Conservation (phyloP, 2,888 invertebrate genomes). For the Shargacucullia verbasci region DNA sequence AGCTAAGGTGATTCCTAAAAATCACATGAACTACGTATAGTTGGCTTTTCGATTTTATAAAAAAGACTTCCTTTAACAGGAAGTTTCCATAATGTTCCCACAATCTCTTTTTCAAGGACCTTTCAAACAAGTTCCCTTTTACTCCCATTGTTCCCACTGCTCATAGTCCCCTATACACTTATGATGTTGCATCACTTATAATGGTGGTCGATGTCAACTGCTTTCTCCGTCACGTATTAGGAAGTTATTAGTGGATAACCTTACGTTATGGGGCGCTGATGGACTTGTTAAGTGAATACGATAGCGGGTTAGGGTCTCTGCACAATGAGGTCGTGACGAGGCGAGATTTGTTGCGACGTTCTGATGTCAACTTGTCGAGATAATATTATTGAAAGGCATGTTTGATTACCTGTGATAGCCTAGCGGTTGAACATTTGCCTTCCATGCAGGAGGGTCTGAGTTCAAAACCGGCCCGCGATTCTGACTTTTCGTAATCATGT, state of each 20-base stretch:
- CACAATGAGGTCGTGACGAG: conserved; percentile 7
- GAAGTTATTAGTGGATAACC: conserved; percentile 64
- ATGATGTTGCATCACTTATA: conserved; percentile 54
- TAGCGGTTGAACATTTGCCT: too few species aligned
- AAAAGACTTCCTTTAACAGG: too few species aligned
- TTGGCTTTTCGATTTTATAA: too few species aligned
- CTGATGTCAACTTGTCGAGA: too few species aligned
- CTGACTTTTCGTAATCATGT: too few species aligned
- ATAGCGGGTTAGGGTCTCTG: conserved; percentile 38
- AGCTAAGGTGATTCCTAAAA: too few species aligned
- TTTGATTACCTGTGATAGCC: too few species aligned
- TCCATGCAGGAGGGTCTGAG: too few species aligned
- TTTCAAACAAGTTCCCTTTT: conserved; percentile 1
- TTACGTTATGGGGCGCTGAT: conserved; percentile 51
- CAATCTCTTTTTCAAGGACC: neutral
- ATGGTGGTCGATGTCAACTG: conserved; percentile 52
- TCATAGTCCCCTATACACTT: conserved; percentile 10
- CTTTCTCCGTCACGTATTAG: conserved; percentile 73
- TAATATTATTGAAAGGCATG: too few species aligned
- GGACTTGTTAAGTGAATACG: conserved; percentile 67
- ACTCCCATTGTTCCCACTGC: conserved; percentile 1
- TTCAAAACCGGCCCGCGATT: too few species aligned
- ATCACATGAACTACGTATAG: too few species aligned
- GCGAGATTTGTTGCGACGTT: neutral
- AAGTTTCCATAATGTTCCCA: too few species aligned